Percentiles rank a stretch among this genome's conserved stretches.
Conservation (phyloP, 2,797 vertebrate species). For the Iguana delicatissima region DNA sequence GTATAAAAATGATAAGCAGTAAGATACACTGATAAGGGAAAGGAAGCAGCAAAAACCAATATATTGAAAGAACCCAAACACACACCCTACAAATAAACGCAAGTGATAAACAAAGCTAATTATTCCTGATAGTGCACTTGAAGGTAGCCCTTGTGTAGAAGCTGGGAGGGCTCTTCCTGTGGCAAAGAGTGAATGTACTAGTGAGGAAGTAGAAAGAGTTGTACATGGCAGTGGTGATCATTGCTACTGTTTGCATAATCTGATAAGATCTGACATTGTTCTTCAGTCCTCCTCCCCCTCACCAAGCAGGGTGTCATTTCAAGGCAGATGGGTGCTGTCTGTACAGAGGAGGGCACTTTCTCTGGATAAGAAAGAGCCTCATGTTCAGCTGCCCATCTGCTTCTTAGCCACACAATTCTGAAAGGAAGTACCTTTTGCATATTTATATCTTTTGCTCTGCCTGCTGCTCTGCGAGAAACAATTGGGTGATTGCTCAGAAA, state of each 20-base stretch:
- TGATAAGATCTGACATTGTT: slow-evolving; percentile 26
- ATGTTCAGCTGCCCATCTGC: slow-evolving; percentile 71
- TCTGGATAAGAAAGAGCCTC: slow-evolving; percentile 69
- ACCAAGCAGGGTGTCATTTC: neutral
- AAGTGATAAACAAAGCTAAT: neutral
- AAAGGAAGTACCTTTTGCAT: slow-evolving; percentile 72
- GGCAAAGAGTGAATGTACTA: neutral
- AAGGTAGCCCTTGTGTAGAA: neutral
- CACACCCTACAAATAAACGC: neutral
- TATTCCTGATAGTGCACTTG: neutral
- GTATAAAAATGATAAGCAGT: neutral
- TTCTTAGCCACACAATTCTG: slow-evolving; percentile 67
- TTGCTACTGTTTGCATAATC: neutral
- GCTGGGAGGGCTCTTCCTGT: neutral
- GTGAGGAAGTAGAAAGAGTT: neutral
- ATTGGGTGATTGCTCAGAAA: slow-evolving; percentile 68
- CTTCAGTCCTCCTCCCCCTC: slow-evolving; percentile 6
- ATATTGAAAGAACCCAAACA: neutral
- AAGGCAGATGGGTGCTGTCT: slow-evolving; percentile 63
- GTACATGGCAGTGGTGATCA: neutral
- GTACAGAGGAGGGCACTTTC: slow-evolving; percentile 46
- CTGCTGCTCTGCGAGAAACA: slow-evolving; percentile 59
- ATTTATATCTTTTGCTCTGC: slow-evolving; percentile 73
- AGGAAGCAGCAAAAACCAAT: too few species aligned
- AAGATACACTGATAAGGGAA: neutral